phyloP scores from a whole-genome alignment of 2,888 invertebrate genomes.

The Epistrophella euchroma region DNA sequence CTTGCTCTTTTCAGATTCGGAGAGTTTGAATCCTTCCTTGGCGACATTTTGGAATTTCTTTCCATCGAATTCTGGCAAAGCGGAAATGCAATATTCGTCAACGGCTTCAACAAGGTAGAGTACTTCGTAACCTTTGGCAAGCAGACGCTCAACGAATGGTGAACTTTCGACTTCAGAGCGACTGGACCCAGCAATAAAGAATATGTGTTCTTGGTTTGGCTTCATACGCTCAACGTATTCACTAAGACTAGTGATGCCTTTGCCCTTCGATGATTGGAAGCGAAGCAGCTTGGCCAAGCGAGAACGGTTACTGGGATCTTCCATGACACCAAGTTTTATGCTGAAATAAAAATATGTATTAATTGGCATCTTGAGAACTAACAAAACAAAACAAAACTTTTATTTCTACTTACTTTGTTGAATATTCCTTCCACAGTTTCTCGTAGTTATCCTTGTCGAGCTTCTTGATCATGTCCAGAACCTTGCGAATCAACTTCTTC shows the following conservation, averaged over 20 bases:
- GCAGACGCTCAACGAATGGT: slow-evolving; percentile 97
- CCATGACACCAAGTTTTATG: slow-evolving; percentile 97
- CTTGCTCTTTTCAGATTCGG: slow-evolving; percentile 89
- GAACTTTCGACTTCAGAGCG: slow-evolving; percentile 94
- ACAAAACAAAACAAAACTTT: neutral
- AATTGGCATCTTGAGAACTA: neutral
- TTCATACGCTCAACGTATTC: slow-evolving; percentile 98
- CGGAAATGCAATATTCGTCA: slow-evolving; percentile 98
- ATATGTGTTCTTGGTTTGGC: slow-evolving; percentile 96
- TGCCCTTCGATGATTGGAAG: slow-evolving; percentile 91
- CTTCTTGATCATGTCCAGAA: slow-evolving; percentile 99
- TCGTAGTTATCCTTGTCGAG: slow-evolving; percentile 94
- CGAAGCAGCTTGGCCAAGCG: slow-evolving; percentile 96
- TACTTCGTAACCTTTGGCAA: slow-evolving; percentile 97
- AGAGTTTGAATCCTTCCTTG: slow-evolving; percentile 97
- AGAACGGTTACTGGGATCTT: slow-evolving; percentile 98
- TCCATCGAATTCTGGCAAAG: slow-evolving; percentile 98
- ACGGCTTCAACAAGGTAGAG: slow-evolving; percentile 97
- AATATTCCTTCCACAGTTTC: slow-evolving; percentile 99
- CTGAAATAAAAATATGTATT: slow-evolving; percentile 82
- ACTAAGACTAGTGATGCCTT: slow-evolving; percentile 89
- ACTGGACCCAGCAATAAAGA: slow-evolving; percentile 96
- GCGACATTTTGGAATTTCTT: slow-evolving; percentile 99
- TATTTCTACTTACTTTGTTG: slow-evolving; percentile 91
- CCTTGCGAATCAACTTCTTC: slow-evolving; percentile 99